Conservation (phyloP, 2,797 vertebrate genomes). For the Catostomus latipinnis region DNA sequence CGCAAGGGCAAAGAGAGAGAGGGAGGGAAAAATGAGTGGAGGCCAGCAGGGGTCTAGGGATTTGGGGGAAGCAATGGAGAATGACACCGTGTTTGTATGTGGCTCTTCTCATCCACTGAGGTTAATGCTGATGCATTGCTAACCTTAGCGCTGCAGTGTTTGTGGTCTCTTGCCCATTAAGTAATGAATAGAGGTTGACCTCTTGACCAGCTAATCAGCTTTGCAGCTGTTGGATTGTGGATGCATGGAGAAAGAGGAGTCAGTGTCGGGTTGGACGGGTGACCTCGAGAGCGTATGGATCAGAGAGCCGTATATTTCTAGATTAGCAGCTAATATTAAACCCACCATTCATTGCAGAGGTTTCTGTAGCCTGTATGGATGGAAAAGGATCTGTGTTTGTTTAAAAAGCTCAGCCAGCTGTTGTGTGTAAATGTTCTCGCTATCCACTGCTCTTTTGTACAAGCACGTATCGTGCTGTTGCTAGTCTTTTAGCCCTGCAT, state of each 20-base stretch:
- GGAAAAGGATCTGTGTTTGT: slow-evolving; percentile 24
- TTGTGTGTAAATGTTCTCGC: background rate
- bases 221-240: slow-evolving; percentile 59
- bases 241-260: slow-evolving; percentile 52
- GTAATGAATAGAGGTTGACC: slow-evolving; percentile 82
- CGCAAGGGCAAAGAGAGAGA: slow-evolving; percentile 57
- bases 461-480: background rate
- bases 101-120: slow-evolving; percentile 65
- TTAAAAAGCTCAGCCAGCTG: background rate
- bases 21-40: slow-evolving; percentile 48
- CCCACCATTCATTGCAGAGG: slow-evolving; percentile 61
- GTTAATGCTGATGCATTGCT: slow-evolving; percentile 75
- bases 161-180: slow-evolving; percentile 78
- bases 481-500: background rate
- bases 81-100: slow-evolving; percentile 73
- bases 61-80: slow-evolving; percentile 56
- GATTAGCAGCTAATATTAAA: slow-evolving; percentile 68
- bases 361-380: slow-evolving; percentile 60
- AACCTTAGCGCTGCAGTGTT: slow-evolving; percentile 71
- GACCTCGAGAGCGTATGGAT: background rate
- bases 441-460: background rate
- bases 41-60: slow-evolving; percentile 58
- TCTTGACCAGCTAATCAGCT: slow-evolving; percentile 78
- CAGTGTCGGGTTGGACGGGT: slow-evolving; percentile 29
- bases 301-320: slow-evolving; percentile 53